Percentiles rank a stretch among this genome's conserved stretches.
Evolutionary conservation across 1,140 invertebrate genomes (phyloP).

Genomic region (Megalopta genalis): DNA sequence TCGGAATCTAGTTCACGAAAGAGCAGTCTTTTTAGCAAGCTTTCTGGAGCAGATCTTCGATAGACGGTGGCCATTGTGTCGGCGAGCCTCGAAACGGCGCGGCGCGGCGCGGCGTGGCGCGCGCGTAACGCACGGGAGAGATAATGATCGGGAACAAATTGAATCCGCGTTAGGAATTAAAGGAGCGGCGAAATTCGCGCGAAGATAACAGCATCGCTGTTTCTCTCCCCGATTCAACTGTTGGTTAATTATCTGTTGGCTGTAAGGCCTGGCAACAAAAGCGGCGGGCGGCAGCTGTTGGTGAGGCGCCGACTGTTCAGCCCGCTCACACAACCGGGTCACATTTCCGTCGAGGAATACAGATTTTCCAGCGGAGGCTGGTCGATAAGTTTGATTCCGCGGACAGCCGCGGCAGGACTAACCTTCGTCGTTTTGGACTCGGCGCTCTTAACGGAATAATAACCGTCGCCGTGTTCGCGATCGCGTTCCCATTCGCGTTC

Average conservation of each 20-base stretch:
- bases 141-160: no score
- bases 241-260: not conserved
- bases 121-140: no score
- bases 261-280: not conserved
- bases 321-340: not conserved
- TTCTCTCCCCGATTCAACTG: not conserved
- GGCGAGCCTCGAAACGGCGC: no score
- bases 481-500: no score
- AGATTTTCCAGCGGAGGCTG: not conserved
- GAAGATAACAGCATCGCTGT: not conserved
- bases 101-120: no score
- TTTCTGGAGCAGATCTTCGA: no score
- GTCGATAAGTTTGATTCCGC: constrained; percentile 9
- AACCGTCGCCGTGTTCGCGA: not conserved
- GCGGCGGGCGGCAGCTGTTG: not conserved
- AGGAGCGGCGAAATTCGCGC: no score
- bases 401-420: not conserved
- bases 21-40: no score
- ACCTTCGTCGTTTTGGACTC: not conserved
- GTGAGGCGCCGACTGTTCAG: no score
- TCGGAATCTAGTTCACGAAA: no score
- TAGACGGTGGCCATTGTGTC: no score
- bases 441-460: constrained; percentile 17
- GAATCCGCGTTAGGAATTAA: no score
- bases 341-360: not conserved